A percentile compares a stretch with the other conserved stretches of the same genome.
phyloP scores from a whole-genome alignment of 2,888 invertebrate genomes.

The Hirtodrosophila alboralis region DNA sequence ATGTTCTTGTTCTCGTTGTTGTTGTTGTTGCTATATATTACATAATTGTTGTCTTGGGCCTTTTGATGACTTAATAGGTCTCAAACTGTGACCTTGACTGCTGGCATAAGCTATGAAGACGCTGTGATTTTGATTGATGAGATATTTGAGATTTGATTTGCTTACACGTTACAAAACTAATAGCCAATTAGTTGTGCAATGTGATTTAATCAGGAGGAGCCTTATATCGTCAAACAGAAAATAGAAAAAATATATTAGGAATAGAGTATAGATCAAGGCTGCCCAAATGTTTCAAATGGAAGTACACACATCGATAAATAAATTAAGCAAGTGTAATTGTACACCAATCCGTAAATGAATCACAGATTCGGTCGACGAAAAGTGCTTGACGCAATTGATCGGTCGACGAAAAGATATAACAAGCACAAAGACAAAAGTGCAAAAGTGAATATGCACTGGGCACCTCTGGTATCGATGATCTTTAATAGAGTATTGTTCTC shows the following conservation, averaged over 20 bases:
- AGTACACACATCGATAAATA: too few relatives aligned
- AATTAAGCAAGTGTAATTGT: too few relatives aligned
- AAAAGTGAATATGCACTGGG: too few relatives aligned
- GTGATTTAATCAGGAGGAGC: background rate
- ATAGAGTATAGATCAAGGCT: background rate
- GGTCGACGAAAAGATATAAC: too few relatives aligned
- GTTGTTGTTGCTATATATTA: constrained; percentile 30
- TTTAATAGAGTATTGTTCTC: too few relatives aligned
- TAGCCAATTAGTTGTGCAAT: constrained; percentile 4
- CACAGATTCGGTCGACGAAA: too few relatives aligned
- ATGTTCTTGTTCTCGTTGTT: constrained; percentile 6
- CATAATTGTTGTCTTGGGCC: constrained; percentile 55
- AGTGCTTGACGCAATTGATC: too few relatives aligned
- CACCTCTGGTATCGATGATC: too few relatives aligned
- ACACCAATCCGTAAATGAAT: too few relatives aligned
- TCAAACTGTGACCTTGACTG: constrained; percentile 50
- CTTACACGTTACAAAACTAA: constrained; percentile 20
- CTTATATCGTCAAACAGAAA: background rate
- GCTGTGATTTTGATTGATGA: constrained; percentile 45
- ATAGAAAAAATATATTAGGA: background rate
- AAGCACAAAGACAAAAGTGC: too few relatives aligned
- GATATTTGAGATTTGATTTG: constrained; percentile 26
- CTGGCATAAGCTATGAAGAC: constrained; percentile 9
- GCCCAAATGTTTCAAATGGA: too few relatives aligned
- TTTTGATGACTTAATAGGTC: constrained; percentile 63